A percentile compares a stretch with the other conserved stretches of the same genome.
phyloP scores from a whole-genome alignment of 1,140 invertebrate genomes.

The Drosophila ironensis region DNA sequence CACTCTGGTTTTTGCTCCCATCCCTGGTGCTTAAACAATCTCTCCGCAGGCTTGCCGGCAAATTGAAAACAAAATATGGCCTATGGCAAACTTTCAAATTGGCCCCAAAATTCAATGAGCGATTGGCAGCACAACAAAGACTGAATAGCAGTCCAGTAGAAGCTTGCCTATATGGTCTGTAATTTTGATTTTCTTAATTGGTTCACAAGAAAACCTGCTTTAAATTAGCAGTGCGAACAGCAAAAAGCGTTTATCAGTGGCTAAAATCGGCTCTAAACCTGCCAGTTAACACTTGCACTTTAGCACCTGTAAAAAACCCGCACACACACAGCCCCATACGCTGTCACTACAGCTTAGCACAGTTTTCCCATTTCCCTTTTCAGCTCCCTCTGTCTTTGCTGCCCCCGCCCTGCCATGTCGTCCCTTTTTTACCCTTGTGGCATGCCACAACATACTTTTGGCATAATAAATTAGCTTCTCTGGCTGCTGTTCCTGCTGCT shows the following conservation, averaged over 20 bases:
- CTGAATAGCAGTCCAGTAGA: not conserved
- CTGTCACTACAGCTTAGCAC: conserved; percentile 21
- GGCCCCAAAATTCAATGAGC: conserved; percentile 23
- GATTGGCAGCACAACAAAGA: conserved; percentile 6
- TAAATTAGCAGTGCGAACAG: conserved; percentile 18
- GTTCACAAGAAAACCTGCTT: conserved; percentile 1
- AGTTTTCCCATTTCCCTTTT: conserved; percentile 22
- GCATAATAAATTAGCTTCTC: conserved; percentile 71
- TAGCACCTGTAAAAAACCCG: conserved; percentile 31
- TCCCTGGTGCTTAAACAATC: not conserved
- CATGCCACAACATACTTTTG: conserved; percentile 56
- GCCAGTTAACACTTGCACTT: conserved; percentile 61
- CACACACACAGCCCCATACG: not conserved
- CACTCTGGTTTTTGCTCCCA: conserved; percentile 22
- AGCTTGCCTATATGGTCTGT: not conserved
- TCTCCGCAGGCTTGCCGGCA: conserved; percentile 3
- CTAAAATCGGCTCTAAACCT: conserved; percentile 28
- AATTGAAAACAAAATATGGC: conserved; percentile 73
- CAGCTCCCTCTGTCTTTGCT: not conserved
- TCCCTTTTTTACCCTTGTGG: conserved; percentile 29
- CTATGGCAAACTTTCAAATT: conserved; percentile 40
- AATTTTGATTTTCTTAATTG: conserved; percentile 1
- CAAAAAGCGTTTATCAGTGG: conserved; percentile 11
- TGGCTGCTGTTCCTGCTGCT: conserved; percentile 30
- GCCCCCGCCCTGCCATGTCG: not conserved